These are phyloP conservation scores for Chydorus sphaericus DNA, from an alignment of 2,888 invertebrate genomes.

Conservation along the genomic window DNA sequence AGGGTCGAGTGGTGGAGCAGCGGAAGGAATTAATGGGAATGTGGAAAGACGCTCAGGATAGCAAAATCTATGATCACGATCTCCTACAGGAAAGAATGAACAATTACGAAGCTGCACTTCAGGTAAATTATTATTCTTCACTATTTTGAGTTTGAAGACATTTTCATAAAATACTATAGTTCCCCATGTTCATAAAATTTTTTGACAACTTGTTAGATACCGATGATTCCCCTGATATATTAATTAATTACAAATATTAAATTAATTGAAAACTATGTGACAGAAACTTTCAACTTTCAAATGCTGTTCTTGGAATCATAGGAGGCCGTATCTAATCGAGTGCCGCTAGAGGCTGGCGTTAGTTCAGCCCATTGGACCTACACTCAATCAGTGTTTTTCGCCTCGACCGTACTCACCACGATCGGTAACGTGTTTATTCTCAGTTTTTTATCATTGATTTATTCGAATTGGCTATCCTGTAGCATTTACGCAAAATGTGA, in stretches of 20 bases:
- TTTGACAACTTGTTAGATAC: too few species aligned
- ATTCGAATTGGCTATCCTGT: neutral
- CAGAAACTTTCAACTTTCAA: slow-evolving; percentile 27
- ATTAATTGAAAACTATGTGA: neutral
- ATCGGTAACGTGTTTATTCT: slow-evolving; percentile 47
- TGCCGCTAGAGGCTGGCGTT: slow-evolving; percentile 28
- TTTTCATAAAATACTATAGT: neutral
- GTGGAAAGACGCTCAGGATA: slow-evolving; percentile 36
- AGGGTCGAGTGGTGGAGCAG: slow-evolving; percentile 31
- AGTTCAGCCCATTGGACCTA: slow-evolving; percentile 46
- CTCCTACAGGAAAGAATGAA: neutral
- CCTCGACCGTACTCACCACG: slow-evolving; percentile 77
- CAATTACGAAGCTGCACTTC: neutral
- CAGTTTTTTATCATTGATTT: neutral
- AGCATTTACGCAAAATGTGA: too few species aligned
- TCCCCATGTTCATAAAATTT: too few species aligned
- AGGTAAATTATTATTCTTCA: neutral
- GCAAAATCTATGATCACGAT: neutral
- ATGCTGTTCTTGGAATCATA: slow-evolving; percentile 33
- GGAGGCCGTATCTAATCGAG: slow-evolving; percentile 53
- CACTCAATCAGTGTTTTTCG: slow-evolving; percentile 72
- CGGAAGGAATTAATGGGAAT: slow-evolving; percentile 30
- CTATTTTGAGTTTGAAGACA: neutral
- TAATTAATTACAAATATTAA: neutral
- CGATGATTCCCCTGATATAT: too few species aligned